phyloP scores from a whole-genome alignment of 2,888 invertebrate genomes.

The Lasioglossum figueresi region DNA sequence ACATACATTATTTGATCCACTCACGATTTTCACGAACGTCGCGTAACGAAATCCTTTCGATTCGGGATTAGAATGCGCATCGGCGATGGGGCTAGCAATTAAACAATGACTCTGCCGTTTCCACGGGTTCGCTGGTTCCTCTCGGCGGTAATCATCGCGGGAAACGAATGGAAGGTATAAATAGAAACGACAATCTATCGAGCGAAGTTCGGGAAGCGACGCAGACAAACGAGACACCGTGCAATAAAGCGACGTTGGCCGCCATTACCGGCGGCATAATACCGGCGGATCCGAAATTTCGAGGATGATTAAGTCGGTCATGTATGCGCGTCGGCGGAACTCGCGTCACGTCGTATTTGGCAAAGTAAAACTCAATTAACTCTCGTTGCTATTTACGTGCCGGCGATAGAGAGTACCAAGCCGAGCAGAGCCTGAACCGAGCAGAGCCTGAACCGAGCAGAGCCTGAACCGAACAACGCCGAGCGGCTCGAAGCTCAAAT shows the following conservation, averaged over 20 bases:
- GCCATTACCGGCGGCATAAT: conserved; percentile 39
- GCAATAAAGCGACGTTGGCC: conserved; percentile 37
- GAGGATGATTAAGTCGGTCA: conserved; percentile 51
- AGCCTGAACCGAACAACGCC: background rate
- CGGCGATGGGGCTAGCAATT: background rate
- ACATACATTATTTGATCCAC: too few species aligned
- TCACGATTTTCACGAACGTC: background rate
- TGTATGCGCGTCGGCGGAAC: conserved; percentile 37
- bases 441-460: background rate
- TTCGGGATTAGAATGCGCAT: background rate
- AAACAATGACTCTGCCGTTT: background rate
- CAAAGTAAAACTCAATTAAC: conserved; percentile 60
- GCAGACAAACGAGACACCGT: conserved; percentile 19
- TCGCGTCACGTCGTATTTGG: conserved; percentile 50
- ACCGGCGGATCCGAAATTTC: conserved; percentile 35
- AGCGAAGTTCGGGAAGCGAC: conserved; percentile 7
- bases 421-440: background rate
- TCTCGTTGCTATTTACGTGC: conserved; percentile 38
- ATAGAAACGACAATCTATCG: background rate
- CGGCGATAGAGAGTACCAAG: background rate
- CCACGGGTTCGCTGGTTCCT: background rate
- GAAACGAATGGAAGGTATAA: background rate
- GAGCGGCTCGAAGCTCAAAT: background rate
- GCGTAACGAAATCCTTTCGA: background rate
- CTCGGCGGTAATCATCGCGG: background rate